Conservation (phyloP, 2,113 vertebrate genomes). For the Etheostoma cragini region DNA sequence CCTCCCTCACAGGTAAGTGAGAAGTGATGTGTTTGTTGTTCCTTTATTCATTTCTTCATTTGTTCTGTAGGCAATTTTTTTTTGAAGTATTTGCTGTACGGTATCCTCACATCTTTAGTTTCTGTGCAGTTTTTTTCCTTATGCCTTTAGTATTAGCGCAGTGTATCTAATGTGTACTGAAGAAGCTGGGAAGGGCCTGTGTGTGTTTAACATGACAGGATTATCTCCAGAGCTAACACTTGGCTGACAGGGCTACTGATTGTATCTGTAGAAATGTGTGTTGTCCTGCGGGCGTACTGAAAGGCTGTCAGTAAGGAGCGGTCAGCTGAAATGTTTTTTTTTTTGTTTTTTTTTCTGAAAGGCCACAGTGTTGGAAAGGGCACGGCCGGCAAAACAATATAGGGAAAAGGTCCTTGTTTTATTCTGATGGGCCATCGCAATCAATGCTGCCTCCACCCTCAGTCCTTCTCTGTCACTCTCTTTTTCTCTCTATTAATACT, state of each 20-base stretch:
- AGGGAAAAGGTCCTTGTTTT: conserved; percentile 66
- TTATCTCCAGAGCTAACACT: conserved; percentile 59
- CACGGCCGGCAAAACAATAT: conserved; percentile 60
- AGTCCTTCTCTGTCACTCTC: conserved; percentile 35
- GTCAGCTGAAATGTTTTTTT: conserved; percentile 52
- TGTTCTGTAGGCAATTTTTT: neutral
- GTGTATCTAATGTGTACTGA: conserved; percentile 34
- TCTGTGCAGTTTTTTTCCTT: neutral
- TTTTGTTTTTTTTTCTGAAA: conserved; percentile 54
- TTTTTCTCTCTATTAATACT: conserved; percentile 46
- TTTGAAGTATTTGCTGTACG: conserved; percentile 10
- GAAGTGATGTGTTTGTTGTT: neutral
- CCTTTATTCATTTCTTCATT: neutral
- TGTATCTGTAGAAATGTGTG: conserved; percentile 67
- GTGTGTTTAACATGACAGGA: conserved; percentile 59
- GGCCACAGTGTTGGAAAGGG: conserved; percentile 71
- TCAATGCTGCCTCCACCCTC: conserved; percentile 58
- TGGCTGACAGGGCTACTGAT: conserved; percentile 61
- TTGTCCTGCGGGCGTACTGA: conserved; percentile 71
- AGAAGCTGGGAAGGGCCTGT: conserved; percentile 38
- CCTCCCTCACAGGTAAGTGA: conserved; percentile 88
- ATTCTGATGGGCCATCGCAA: conserved; percentile 45
- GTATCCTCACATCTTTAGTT: no score
- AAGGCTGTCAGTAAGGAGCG: conserved; percentile 63
- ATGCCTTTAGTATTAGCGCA: conserved; percentile 22